phyloP scores from a whole-genome alignment of 2,888 invertebrate species.

The Acanthoscelides obtectus region DNA sequence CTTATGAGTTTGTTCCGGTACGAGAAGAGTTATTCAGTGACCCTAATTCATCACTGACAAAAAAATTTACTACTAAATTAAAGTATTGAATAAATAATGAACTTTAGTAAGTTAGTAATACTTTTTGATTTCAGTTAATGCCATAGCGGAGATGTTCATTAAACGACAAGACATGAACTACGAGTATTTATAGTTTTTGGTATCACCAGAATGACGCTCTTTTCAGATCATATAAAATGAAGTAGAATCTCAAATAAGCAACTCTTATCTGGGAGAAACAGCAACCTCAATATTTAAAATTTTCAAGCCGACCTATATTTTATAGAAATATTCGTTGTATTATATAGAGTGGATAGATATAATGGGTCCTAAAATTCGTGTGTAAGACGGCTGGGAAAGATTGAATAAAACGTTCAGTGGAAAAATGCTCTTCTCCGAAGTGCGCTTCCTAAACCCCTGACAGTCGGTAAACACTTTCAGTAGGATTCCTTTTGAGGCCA shows the following conservation, averaged over 20 bases:
- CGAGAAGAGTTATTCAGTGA: no score
- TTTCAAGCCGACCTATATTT: background rate
- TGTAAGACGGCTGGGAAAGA: slow-evolving; percentile 28
- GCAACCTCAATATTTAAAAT: background rate
- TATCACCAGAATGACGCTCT: no score
- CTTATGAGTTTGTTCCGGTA: no score
- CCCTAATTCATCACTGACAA: no score
- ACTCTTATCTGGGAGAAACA: background rate
- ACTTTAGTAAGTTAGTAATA: no score
- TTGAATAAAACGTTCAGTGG: slow-evolving; percentile 40
- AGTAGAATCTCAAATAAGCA: background rate
- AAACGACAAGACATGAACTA: no score
- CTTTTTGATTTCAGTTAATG: no score
- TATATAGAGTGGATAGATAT: background rate
- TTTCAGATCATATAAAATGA: no score
- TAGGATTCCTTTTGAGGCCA: slow-evolving; percentile 15
- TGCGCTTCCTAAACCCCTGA: slow-evolving; percentile 45
- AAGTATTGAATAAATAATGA: no score
- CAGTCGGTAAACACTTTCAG: slow-evolving; percentile 48
- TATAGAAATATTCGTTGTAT: background rate
- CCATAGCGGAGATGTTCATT: no score
- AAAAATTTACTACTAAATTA: no score
- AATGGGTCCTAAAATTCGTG: background rate
- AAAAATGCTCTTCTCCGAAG: slow-evolving; percentile 44
- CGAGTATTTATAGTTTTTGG: no score